Base-by-base conservation (phyloP, 2,888 invertebrate genomes). In the Chrysina gloriosa region DNA sequence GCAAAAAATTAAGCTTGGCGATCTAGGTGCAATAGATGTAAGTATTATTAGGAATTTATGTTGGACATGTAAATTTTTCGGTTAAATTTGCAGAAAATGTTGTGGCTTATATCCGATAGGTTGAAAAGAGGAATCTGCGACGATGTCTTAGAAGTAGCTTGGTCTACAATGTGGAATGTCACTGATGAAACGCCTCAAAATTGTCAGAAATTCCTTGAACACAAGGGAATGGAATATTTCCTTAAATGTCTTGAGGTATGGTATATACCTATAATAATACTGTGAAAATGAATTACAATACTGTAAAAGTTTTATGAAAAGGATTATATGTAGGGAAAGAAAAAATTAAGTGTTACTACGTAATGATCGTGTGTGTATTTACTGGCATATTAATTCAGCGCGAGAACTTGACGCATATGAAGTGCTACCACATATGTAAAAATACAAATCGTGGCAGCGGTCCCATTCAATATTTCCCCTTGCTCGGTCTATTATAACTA, bases 131-230 rank as follows among this genome's bases (percentile, higher is more conserved):
- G 88, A 67, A 85, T 92, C 39, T 97, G 96, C 80, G 98, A 98
- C 82, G 98, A 98, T 82, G 95, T 97, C 14, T 88, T 98, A 84
- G 97, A 98, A 84, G 96, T 97, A 11, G 96, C 97, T 2, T 98
- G 98, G 98, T 97, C 97, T 67, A 96, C 97, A n/a, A 94, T 98
- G 93, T 98, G 98, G 98, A 98, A 98, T 84, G 94, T 95, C 73
- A 93, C 94, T 29, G 98, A 98, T 82, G 98, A 98, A 85, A 98
- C 97, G 7, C 94, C 97, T 45, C 88, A 91, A 75, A 98, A 98
- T 85, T 98, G 98, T 85, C 88, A 91, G 81, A 87, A 93, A 77
- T 98, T 98, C 85, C 86, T 98, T 67, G 90, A 93, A 75, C 90
- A 91, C 70, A 87, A 90, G 42, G 98, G 98, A 73, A 94, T 98